A percentile compares a stretch with the other conserved stretches of the same genome.
Conservation (phyloP, 2,113 vertebrate species). For the Abramis brama region DNA sequence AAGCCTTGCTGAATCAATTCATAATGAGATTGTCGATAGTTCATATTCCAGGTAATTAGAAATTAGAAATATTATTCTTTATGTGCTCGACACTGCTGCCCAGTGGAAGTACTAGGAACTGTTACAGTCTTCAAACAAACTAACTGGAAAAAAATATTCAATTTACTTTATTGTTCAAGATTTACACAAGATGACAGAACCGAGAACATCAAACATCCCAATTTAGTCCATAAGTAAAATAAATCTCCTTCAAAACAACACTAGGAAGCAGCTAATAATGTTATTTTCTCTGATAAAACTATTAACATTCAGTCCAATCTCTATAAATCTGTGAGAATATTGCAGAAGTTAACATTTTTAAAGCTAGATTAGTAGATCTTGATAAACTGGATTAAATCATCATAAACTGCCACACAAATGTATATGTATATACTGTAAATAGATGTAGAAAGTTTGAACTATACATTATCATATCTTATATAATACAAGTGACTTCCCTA, state of each 20-base stretch:
- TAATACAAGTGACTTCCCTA: slow-evolving; percentile 7
- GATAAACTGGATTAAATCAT: neutral
- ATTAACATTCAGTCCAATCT: neutral
- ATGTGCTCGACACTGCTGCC: slow-evolving; percentile 15
- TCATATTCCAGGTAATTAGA: neutral
- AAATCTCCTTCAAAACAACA: neutral
- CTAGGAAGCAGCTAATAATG: neutral
- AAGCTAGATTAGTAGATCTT: slow-evolving; percentile 4
- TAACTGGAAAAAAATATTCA: neutral
- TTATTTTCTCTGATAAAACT: neutral
- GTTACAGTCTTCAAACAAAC: slow-evolving; percentile 3
- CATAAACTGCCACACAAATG: neutral
- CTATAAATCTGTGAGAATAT: slow-evolving; percentile 7
- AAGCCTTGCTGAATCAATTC: neutral
- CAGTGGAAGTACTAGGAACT: slow-evolving; percentile 4
- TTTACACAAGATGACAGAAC: neutral
- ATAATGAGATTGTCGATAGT: neutral
- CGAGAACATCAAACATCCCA: neutral
- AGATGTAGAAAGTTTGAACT: neutral
- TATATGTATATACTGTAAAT: neutral
- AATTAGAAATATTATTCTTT: neutral
- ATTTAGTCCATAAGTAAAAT: neutral
- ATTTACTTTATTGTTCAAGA: slow-evolving; percentile 24
- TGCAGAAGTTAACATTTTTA: neutral
- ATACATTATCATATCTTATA: neutral